Percentiles rank a stretch among this genome's conserved stretches.
phyloP scores from a whole-genome alignment of 2,797 vertebrate genomes.

The Lacerta bilineata region DNA sequence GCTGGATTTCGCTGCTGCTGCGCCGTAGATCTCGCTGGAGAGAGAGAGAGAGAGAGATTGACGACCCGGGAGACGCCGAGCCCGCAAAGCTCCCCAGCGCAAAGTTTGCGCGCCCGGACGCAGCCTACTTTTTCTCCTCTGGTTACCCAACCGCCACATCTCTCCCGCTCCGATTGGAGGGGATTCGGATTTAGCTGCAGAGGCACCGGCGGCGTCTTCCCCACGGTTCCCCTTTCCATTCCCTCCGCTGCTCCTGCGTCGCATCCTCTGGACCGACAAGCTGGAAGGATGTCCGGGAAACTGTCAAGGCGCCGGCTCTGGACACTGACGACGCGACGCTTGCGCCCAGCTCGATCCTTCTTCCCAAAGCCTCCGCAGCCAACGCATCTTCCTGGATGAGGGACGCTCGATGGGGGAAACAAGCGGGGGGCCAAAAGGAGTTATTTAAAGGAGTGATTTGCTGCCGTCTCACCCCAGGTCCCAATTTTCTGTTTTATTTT shows the following conservation, averaged over 20 bases:
- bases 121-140: background rate
- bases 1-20: conserved; percentile 27
- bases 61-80: background rate
- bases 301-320: background rate
- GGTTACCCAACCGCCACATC: no score
- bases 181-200: background rate
- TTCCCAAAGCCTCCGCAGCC: background rate
- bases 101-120: conserved; percentile 23
- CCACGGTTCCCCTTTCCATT: background rate
- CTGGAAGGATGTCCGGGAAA: background rate
- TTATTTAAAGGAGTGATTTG: background rate
- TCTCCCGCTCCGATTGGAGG: background rate
- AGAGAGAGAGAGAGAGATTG: background rate
- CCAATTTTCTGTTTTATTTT: background rate
- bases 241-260: background rate
- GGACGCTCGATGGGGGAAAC: background rate
- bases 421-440: background rate
- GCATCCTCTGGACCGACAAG: background rate
- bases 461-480: background rate
- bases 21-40: conserved; percentile 11
- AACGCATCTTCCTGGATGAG: background rate
- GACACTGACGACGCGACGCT: background rate
- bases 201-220: background rate
- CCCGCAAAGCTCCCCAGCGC: background rate
- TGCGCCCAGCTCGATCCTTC: background rate